Base-by-base conservation (phyloP, 2,113 vertebrate species). In the Burhinus oedicnemus region DNA sequence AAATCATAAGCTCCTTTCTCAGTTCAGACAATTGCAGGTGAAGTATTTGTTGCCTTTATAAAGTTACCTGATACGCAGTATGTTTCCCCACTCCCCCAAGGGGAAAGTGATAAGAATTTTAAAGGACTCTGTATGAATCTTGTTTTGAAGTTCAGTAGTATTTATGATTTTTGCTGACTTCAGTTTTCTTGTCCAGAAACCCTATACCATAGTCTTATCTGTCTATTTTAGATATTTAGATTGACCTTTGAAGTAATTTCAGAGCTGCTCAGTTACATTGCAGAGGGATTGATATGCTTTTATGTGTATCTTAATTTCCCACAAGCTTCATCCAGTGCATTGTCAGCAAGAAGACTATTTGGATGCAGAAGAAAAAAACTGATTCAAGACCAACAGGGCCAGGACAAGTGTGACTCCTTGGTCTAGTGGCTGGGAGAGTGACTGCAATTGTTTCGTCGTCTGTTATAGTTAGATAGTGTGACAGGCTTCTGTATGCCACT, bases 1-100 rank as follows among this genome's bases (percentile, higher is more conserved):
- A 78, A 98, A 98, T 69, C 61, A 61, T 26, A 95, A 98, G 51
- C 97, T 99, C 8, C 97, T 95, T 54, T 93, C 90, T 38, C 98
- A 98, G 66, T 96, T 99, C 65, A 96, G 90, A 82, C 96, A 97
- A 16, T 65, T 99, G 34, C 98, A 99, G 98, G 99, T 99, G 92
- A 55, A 87, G 38, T 87, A 52, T 84, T 94, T 57, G 55, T 14
- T 83, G 45, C 36, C 40, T 83, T 86, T 54, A 29, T 68, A n/a
- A 79, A 42, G 29, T 60, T 86, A 58, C 23, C 25, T 64, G 70
- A 44, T 64, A 52, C 0, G 2, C 52, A 38, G 23, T 26, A 15
- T 62, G 23, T 30, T 83, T 47, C 32, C 22, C 8, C 9, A 2
- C 17, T 66, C 6, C 40, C 9, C 19, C 15, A n/a, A 14, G 44